Evolutionary conservation across 2,888 invertebrate genomes (phyloP).

Genomic region (Morpho achilles): DNA sequence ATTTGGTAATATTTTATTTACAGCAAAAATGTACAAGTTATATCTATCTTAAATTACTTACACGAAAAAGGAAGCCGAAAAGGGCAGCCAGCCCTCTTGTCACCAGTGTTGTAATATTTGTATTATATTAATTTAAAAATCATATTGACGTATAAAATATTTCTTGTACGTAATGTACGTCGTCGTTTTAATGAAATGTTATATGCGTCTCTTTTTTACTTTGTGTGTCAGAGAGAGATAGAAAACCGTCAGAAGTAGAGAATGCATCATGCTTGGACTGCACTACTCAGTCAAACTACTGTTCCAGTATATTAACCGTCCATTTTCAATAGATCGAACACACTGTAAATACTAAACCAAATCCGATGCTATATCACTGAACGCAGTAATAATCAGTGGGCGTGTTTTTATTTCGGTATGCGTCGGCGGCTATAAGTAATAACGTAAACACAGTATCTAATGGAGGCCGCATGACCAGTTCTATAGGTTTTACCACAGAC

Average conservation of each 20-base stretch:
- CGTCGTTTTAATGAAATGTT: conserved; percentile 4
- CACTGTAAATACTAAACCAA: conserved; percentile 35
- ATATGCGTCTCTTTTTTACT: conserved; percentile 20
- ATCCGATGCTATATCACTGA: conserved; percentile 38
- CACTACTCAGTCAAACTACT: conserved; percentile 41
- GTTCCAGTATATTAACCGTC: conserved; percentile 43
- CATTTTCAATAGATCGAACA: conserved; percentile 43
- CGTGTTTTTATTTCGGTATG: conserved; percentile 63
- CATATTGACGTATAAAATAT: background rate
- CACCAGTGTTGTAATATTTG: too few relatives aligned
- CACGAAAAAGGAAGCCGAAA: too few relatives aligned
- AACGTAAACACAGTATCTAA: conserved; percentile 65
- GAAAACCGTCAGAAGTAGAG: conserved; percentile 18
- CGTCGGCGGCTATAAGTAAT: conserved; percentile 66
- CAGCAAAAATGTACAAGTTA: too few relatives aligned
- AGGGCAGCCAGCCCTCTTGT: too few relatives aligned
- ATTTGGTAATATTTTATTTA: too few relatives aligned
- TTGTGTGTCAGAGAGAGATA: conserved; percentile 34
- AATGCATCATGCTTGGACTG: conserved; percentile 40
- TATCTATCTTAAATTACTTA: too few relatives aligned
- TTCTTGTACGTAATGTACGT: background rate
- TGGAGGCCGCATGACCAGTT: conserved; percentile 50
- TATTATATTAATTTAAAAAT: conserved; percentile 17
- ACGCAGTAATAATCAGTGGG: conserved; percentile 47
- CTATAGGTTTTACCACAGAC: conserved; percentile 26